Percentiles rank a stretch among this genome's conserved stretches.
Conservation (phyloP, 2,797 vertebrate species). For the Luscinia megarhynchos region DNA sequence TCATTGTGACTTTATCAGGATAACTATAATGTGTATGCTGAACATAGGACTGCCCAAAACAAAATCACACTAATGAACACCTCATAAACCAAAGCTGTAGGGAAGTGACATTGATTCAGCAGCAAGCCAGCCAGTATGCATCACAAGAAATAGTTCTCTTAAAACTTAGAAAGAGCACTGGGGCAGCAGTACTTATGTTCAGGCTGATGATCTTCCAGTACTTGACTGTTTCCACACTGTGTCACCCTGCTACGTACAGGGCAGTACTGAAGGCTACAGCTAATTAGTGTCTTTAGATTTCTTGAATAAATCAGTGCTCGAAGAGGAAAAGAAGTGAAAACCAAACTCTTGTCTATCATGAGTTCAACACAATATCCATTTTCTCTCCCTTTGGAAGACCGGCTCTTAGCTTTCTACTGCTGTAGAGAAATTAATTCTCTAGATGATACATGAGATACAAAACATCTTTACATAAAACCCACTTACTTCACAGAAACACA, state of each 20-base stretch:
- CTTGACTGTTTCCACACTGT: rapidly evolving
- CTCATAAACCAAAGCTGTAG: not conserved
- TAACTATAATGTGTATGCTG: not conserved
- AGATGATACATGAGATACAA: not conserved
- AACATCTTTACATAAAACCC: not conserved
- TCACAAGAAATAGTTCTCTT: not conserved
- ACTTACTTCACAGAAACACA: not conserved
- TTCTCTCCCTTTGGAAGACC: not conserved
- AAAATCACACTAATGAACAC: not conserved
- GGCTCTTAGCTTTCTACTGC: not conserved
- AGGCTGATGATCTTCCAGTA: not conserved
- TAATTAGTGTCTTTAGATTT: not conserved
- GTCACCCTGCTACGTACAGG: not conserved
- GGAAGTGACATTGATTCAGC: not conserved
- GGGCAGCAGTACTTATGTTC: not conserved
- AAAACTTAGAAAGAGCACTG: not conserved
- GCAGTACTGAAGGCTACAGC: not conserved
- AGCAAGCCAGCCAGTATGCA: not conserved
- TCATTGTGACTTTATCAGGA: not conserved
- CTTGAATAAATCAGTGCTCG: not conserved
- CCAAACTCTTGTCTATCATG: not conserved
- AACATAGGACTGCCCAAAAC: not conserved
- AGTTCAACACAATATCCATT: not conserved
- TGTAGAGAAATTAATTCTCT: not conserved
- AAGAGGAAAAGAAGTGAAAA: not conserved